Evolutionary conservation across 2,113 vertebrate genomes (phyloP), one percentile per base, ranked within the genome.

Genomic region (Lanius collurio): DNA sequence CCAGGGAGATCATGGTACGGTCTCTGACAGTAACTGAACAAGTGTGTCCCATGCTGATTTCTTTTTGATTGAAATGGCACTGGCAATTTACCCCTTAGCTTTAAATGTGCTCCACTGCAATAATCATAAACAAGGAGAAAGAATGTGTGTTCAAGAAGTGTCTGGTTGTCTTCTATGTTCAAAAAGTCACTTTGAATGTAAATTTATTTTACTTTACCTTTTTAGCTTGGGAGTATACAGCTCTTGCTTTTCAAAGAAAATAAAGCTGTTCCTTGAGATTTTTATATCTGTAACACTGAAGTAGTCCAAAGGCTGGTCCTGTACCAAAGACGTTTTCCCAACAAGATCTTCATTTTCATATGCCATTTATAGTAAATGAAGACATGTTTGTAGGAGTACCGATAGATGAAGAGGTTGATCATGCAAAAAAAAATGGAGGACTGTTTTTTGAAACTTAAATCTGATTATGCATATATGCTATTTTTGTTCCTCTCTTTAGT

Each of bases 401-500:
- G 15, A 94, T 89, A 94, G 95, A 90, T 90, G 85, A 71, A 93
- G 95, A 71, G 91, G 93, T 35, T 91, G 93, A 69, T 93, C 76
- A 39, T 94, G 90, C 56, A 95, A 93, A 89, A 80, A 80, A 73
- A 62, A 59, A 17, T 39, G 37, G 83, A 96, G 86, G 83, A 64
- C 76, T 97, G 78, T 86, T 96, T 96, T 87, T 94, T 96, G 85
- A 88, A 89, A 96, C 90, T 90, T 90, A 89, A 87, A 92, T 95
- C 90, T 96, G 80, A 90, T 95, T 96, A 93, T 94, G 92, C 88
- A 69, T 93, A 90, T 92, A 65, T 52, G 76, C 94, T 96, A 96
- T 94, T 96, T 97, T 95, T 96, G 85, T 93, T 96, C 88, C 49
- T 93, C 79, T 90, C 79, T 95, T 91, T 87, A 92, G 93, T 95